A percentile compares a stretch with the other conserved stretches of the same genome.
Conservation (phyloP, 2,113 vertebrate species). For the Callopanchax toddi region DNA sequence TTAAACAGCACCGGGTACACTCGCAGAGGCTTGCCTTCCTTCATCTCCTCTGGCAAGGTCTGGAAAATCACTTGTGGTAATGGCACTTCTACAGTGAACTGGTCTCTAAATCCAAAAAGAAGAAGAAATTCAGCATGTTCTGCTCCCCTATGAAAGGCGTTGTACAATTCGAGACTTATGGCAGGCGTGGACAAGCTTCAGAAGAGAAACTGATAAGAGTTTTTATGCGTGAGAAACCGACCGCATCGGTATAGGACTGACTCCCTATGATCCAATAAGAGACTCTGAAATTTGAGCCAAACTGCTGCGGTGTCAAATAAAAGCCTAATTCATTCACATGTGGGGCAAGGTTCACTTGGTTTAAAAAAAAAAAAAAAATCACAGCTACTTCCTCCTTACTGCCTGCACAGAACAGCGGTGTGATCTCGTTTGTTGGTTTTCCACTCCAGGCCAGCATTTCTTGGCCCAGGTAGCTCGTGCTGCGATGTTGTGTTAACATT, state of each 20-base stretch:
- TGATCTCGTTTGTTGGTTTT: background rate
- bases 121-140: background rate
- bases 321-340: background rate
- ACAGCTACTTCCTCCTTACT: background rate
- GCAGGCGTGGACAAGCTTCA: constrained; percentile 22
- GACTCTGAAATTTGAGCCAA: background rate
- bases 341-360: constrained; percentile 5
- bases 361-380: too few species aligned
- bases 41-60: constrained; percentile 89
- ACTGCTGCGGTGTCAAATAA: background rate
- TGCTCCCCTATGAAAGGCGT: constrained; percentile 12
- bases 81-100: constrained; percentile 91
- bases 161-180: constrained; percentile 15
- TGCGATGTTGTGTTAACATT: too few species aligned
- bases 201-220: constrained; percentile 8
- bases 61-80: constrained; percentile 90
- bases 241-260: background rate
- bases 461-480: background rate
- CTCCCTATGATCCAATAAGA: background rate
- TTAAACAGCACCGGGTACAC: constrained; percentile 94
- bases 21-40: constrained; percentile 87
- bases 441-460: background rate
- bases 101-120: constrained; percentile 79
- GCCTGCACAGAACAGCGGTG: background rate
- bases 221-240: background rate